Conservation (phyloP, 2,113 vertebrate genomes). For the Microtus oregoni region DNA sequence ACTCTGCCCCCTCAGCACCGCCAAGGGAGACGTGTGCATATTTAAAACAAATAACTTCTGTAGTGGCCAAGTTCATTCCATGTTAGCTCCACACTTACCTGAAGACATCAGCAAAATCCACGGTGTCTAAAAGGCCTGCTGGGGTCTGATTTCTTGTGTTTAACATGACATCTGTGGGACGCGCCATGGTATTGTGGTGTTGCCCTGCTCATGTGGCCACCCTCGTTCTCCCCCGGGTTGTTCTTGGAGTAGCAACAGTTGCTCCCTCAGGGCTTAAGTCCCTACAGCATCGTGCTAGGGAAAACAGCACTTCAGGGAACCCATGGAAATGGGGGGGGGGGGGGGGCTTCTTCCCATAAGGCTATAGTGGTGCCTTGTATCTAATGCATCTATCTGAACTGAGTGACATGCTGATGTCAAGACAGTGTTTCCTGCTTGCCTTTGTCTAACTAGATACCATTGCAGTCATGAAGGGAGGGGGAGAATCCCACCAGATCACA, state of each 20-base stretch:
- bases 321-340: background rate
- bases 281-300: background rate
- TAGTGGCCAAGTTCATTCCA: background rate
- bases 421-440: background rate
- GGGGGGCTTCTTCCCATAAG: background rate
- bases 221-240: background rate
- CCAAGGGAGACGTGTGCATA: background rate
- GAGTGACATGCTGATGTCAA: background rate
- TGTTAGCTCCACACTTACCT: background rate
- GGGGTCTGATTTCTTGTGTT: background rate
- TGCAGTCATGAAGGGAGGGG: background rate
- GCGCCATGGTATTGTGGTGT: background rate
- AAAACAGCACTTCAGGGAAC: background rate
- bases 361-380: too few species aligned
- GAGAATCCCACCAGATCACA: background rate
- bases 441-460: background rate
- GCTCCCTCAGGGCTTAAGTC: background rate
- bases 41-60: background rate
- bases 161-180: background rate
- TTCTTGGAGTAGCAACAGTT: background rate
- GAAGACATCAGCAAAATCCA: background rate
- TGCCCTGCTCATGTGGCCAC: too few species aligned
- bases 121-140: background rate
- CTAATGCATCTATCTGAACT: background rate
- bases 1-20: background rate